phyloP scores from a whole-genome alignment of 1,140 invertebrate genomes.

The Aporrectodea caliginosa region DNA sequence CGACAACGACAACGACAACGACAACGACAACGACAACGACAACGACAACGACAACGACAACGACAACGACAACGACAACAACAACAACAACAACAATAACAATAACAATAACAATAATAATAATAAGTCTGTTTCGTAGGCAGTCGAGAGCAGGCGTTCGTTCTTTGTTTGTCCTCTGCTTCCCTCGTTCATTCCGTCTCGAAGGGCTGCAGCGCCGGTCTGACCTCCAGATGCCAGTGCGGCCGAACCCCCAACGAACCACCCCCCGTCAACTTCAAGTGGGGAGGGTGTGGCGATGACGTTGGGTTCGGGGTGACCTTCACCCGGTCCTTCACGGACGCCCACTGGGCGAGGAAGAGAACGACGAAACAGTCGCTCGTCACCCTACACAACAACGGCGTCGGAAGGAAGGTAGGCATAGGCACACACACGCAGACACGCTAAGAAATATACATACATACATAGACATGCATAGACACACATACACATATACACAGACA shows the following conservation, averaged over 20 bases:
- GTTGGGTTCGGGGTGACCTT: constrained; percentile 32
- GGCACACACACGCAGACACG: too few species aligned
- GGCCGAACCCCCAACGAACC: constrained; percentile 61
- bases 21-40: not conserved
- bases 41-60: not conserved
- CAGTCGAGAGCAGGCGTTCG: constrained; percentile 71
- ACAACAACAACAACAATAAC: not conserved
- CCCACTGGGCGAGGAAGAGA: constrained; percentile 6
- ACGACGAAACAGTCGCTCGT: constrained; percentile 46
- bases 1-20: not conserved
- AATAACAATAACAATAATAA: not conserved
- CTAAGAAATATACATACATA: too few species aligned
- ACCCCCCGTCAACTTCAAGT: constrained; percentile 63
- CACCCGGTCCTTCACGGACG: constrained; percentile 15
- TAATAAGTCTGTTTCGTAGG: constrained; percentile 54
- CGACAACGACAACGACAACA: not conserved
- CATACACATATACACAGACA: too few species aligned
- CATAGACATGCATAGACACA: too few species aligned
- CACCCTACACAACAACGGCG: constrained; percentile 60
- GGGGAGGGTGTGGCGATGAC: constrained; percentile 70
- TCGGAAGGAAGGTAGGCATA: constrained; percentile 58
- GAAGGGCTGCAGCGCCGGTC: constrained; percentile 66
- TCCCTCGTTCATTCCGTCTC: constrained; percentile 69
- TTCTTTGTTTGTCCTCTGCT: constrained; percentile 68
- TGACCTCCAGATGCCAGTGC: constrained; percentile 66